Percentiles rank a stretch among this genome's conserved stretches.
These are phyloP conservation scores for Thripadectes ignobilis DNA, from an alignment of 2,797 vertebrate species.

Conservation along the genomic window DNA sequence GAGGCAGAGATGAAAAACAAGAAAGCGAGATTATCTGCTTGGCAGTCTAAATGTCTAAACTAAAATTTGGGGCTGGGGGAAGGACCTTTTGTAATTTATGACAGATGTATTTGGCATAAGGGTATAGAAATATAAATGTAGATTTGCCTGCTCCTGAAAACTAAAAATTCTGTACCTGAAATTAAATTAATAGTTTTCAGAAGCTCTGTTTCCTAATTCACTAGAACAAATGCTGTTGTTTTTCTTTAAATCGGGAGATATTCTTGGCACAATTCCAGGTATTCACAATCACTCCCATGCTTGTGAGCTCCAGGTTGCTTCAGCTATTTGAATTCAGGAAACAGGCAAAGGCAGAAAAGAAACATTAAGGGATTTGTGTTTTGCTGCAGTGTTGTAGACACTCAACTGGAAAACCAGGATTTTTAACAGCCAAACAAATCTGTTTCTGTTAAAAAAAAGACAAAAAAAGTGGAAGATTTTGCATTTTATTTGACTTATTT, in stretches of 20 bases:
- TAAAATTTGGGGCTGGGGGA: not conserved
- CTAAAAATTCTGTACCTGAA: not conserved
- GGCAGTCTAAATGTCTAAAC: not conserved
- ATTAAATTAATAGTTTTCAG: constrained; percentile 23
- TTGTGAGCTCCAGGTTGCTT: constrained; percentile 32
- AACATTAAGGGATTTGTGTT: constrained; percentile 63
- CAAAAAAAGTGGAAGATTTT: not conserved
- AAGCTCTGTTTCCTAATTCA: constrained; percentile 32
- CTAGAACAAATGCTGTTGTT: constrained; percentile 41
- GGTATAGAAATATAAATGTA: not conserved
- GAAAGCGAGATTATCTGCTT: not conserved
- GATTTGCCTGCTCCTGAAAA: not conserved
- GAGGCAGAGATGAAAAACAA: not conserved
- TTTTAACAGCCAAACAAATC: constrained; percentile 41
- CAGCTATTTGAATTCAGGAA: constrained; percentile 66
- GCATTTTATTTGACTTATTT: constrained; percentile 4
- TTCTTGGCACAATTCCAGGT: constrained; percentile 33
- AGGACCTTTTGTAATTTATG: not conserved
- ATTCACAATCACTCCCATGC: constrained; percentile 55
- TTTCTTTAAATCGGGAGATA: constrained; percentile 58
- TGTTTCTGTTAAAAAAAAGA: not conserved
- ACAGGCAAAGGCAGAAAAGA: constrained; percentile 52
- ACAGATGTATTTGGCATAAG: not conserved
- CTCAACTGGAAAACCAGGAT: constrained; percentile 49
- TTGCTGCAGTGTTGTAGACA: constrained; percentile 21